Percentiles rank a stretch among this genome's conserved stretches.
These are phyloP conservation scores for Holothuria glaberrima DNA, from an alignment of 35 echinoderm and acorn worm genomes.

Conservation along the genomic window DNA sequence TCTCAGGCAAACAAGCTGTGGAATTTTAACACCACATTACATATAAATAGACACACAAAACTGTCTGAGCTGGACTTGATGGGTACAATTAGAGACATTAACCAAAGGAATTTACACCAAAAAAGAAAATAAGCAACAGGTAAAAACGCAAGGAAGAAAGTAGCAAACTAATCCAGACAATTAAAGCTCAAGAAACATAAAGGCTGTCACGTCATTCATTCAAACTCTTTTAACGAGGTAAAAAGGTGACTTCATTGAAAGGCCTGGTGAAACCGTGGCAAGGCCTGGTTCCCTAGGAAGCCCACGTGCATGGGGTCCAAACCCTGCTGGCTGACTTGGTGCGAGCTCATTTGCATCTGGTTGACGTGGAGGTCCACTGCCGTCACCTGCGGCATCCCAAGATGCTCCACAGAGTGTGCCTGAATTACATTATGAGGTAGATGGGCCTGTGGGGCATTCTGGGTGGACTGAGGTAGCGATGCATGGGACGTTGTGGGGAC, in stretches of 20 bases:
- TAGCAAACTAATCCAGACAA: conserved; percentile 34
- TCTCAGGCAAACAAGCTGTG: conserved; percentile 33
- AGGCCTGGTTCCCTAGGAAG: conserved; percentile 71
- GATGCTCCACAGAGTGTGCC: conserved; percentile 58
- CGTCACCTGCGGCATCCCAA: conserved; percentile 52
- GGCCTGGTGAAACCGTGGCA: conserved; percentile 90
- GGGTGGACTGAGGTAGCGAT: conserved; percentile 77
- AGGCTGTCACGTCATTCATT: conserved; percentile 41
- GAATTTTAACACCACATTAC: conserved; percentile 20
- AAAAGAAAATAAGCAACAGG: neutral
- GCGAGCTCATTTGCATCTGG: conserved; percentile 68
- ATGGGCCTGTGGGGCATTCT: conserved; percentile 69
- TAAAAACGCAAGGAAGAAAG: too few relatives aligned
- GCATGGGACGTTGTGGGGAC: conserved; percentile 65
- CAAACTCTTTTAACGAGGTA: neutral
- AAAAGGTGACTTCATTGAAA: conserved; percentile 78
- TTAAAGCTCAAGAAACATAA: conserved; percentile 50
- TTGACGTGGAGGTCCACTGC: conserved; percentile 70
- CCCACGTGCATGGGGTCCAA: conserved; percentile 57
- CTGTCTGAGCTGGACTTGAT: too few relatives aligned
- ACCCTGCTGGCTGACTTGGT: conserved; percentile 47
- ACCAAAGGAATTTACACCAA: neutral
- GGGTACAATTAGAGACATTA: too few relatives aligned
- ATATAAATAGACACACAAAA: too few relatives aligned
- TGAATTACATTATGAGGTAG: conserved; percentile 86